Conservation (phyloP, 2,888 invertebrate genomes). For the Chaitophorus viminalis region DNA sequence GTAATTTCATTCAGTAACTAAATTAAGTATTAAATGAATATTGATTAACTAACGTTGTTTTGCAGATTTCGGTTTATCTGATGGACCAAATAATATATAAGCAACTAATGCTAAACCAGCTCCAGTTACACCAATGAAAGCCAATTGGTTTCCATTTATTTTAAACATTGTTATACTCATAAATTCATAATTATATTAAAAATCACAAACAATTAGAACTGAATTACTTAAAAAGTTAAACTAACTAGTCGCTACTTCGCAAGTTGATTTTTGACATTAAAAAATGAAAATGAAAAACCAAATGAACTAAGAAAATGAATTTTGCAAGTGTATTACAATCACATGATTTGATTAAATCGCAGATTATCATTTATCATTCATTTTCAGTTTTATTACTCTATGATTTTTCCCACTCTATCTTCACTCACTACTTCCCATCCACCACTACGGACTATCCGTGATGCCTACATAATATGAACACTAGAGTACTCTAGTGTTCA, state of each 20-base stretch:
- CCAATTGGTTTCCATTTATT: conserved; percentile 51
- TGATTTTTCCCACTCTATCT: too few species aligned
- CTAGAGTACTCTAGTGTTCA: too few species aligned
- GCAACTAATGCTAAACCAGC: conserved; percentile 81
- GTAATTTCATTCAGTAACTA: too few species aligned
- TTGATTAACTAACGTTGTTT: conserved; percentile 49
- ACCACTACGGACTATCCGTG: too few species aligned
- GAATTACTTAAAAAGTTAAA: neutral
- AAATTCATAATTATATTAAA: conserved; percentile 18
- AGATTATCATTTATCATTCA: neutral
- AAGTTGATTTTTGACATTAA: neutral
- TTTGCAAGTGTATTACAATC: too few species aligned
- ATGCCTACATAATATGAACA: too few species aligned
- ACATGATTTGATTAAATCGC: conserved; percentile 21
- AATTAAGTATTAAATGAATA: neutral
- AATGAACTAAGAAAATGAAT: conserved; percentile 1
- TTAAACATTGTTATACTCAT: conserved; percentile 36
- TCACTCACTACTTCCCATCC: too few species aligned
- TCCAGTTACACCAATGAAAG: conserved; percentile 64
- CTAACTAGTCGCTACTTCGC: neutral
- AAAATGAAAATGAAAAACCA: conserved; percentile 21
- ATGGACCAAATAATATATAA: conserved; percentile 85
- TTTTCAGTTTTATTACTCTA: neutral
- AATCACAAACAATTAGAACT: neutral
- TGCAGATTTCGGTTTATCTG: conserved; percentile 69